phyloP scores from a whole-genome alignment of 2,888 invertebrate species.

The Blomia tropicalis region DNA sequence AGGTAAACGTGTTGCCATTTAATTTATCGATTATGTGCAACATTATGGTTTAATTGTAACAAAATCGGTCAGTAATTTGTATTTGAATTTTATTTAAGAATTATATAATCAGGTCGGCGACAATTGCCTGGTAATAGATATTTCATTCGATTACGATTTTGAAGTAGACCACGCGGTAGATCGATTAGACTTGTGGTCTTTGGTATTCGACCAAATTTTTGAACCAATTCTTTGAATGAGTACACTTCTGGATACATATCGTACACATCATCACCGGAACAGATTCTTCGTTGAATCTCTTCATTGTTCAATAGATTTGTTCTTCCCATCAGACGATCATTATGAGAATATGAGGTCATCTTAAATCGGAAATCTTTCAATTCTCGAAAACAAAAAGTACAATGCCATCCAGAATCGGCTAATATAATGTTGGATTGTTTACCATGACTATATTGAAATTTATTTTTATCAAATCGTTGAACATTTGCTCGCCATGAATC shows the following conservation, averaged over 20 bases:
- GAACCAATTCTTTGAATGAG: slow-evolving; percentile 6
- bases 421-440: neutral
- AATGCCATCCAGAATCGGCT: slow-evolving; percentile 22
- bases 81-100: no score
- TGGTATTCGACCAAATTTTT: slow-evolving; percentile 14
- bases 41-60: no score
- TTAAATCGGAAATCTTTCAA: slow-evolving; percentile 20
- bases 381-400: slow-evolving; percentile 19
- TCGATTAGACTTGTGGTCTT: slow-evolving; percentile 9
- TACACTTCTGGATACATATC: slow-evolving; percentile 24
- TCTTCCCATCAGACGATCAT: slow-evolving; percentile 9
- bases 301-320: slow-evolving; percentile 2
- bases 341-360: slow-evolving; percentile 23
- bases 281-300: slow-evolving; percentile 20
- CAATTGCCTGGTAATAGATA: slow-evolving; percentile 15
- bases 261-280: slow-evolving; percentile 15
- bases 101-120: slow-evolving; percentile 6
- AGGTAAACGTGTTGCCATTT: no score
- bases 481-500: slow-evolving; percentile 18
- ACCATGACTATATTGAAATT: slow-evolving; percentile 8
- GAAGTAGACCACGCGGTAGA: slow-evolving; percentile 17
- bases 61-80: no score
- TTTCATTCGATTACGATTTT: neutral
- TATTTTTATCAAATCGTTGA: neutral
- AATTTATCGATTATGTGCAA: no score